Evolutionary conservation across 2,113 vertebrate genomes (phyloP).

Genomic region (Prochilodus magdalenae): DNA sequence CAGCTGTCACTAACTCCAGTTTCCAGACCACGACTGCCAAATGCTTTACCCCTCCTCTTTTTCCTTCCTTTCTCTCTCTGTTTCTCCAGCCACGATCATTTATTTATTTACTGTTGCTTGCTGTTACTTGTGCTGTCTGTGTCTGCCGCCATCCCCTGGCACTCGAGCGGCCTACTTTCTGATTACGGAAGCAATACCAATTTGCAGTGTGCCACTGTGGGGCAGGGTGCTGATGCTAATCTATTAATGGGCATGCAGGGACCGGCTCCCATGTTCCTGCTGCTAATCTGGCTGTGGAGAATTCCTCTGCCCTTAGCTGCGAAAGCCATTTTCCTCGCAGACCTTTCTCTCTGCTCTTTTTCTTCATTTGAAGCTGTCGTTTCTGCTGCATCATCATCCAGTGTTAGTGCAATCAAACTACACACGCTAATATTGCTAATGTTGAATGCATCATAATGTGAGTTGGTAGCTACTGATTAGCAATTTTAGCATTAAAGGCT

Average conservation of each 20-base stretch:
- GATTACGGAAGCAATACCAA: constrained; percentile 34
- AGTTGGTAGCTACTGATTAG: not conserved
- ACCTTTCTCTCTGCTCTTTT: not conserved
- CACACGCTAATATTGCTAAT: not conserved
- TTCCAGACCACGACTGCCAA: not conserved
- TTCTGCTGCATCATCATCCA: not conserved
- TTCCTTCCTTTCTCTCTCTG: not conserved
- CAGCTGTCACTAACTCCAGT: too few species aligned
- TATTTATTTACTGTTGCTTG: constrained; percentile 21
- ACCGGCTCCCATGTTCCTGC: not conserved
- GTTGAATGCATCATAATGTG: too few species aligned
- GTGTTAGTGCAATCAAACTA: not conserved
- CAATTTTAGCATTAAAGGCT: too few species aligned
- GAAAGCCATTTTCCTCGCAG: not conserved
- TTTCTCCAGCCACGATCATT: not conserved
- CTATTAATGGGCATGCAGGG: constrained; percentile 28
- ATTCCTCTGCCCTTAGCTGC: not conserved
- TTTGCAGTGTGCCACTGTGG: constrained; percentile 23
- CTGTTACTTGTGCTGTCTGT: constrained; percentile 15
- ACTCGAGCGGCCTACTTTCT: constrained; percentile 24
- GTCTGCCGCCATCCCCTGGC: constrained; percentile 18
- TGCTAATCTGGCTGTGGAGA: constrained; percentile 19
- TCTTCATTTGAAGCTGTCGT: not conserved
- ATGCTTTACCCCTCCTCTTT: not conserved
- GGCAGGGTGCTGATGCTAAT: constrained; percentile 6